Conservation (phyloP, 2,113 vertebrate genomes). For the Antigone vipio region DNA sequence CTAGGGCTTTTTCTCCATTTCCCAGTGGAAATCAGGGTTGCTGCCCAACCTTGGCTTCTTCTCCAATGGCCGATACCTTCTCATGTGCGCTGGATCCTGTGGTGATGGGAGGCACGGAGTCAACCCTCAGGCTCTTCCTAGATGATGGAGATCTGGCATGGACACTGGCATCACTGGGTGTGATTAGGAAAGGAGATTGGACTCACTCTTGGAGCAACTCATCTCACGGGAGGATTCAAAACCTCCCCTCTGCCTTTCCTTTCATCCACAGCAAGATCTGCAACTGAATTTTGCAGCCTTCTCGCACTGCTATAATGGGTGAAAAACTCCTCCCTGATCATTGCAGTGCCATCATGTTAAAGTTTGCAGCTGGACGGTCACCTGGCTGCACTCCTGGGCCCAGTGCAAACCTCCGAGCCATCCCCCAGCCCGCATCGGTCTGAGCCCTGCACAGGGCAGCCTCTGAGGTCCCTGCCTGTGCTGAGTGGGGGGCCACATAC, state of each 20-base stretch:
- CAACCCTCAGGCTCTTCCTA: neutral
- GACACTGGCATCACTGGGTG: neutral
- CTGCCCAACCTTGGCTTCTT: neutral
- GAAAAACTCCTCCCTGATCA: neutral
- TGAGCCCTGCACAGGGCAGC: neutral
- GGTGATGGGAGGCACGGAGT: neutral
- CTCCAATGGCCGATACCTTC: neutral
- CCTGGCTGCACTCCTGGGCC: neutral
- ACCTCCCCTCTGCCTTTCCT: neutral
- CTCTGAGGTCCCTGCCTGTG: neutral
- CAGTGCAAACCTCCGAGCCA: neutral
- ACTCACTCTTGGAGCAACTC: neutral
- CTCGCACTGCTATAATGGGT: neutral
- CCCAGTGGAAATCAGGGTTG: neutral
- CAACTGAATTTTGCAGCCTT: neutral
- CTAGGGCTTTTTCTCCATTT: neutral
- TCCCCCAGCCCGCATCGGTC: accelerated
- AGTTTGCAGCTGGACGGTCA: neutral
- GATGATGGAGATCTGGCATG: neutral
- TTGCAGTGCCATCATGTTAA: neutral
- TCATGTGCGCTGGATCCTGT: neutral
- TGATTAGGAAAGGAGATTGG: neutral
- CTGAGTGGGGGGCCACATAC: neutral
- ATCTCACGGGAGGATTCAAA: neutral
- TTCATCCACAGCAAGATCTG: neutral